Conservation (phyloP, 2,113 vertebrate species). For the Tenrec ecaudatus region DNA sequence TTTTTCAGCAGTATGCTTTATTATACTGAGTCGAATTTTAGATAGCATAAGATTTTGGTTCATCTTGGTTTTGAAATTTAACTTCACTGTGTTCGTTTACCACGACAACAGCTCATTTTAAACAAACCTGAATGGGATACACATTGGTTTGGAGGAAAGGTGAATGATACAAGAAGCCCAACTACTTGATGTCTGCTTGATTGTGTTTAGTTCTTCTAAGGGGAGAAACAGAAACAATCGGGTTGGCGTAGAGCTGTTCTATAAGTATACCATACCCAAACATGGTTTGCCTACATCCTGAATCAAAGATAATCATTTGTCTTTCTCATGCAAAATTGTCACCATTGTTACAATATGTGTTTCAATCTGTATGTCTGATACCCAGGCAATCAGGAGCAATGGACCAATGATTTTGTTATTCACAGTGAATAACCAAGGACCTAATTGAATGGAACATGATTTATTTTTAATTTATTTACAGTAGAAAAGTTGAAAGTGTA, state of each 20-base stretch:
- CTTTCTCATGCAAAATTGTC: neutral
- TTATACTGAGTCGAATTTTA: neutral
- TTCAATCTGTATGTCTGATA: neutral
- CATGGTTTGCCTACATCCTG: neutral
- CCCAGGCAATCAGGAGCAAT: accelerated
- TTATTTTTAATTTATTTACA: slow-evolving; percentile 75
- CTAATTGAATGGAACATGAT: slow-evolving; percentile 43
- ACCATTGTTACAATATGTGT: neutral
- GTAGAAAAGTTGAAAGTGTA: slow-evolving; percentile 49
- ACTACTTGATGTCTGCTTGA: neutral
- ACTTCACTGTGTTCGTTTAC: neutral
- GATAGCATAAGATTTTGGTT: neutral
- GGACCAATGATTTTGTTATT: neutral
- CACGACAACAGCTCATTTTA: neutral
- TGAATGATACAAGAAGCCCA: neutral
- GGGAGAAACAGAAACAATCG: neutral
- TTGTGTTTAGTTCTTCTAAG: neutral
- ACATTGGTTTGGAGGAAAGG: neutral
- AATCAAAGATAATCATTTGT: neutral
- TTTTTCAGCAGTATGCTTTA: no score
- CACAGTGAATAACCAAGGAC: slow-evolving; percentile 24
- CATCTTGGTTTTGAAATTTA: neutral
- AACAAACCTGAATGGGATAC: neutral
- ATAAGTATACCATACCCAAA: neutral
- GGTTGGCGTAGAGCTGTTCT: neutral